Evolutionary conservation across 2,888 invertebrate species (phyloP), one percentile per base, ranked within the genome.

Genomic region (Pachycephus smyrnensis): DNA sequence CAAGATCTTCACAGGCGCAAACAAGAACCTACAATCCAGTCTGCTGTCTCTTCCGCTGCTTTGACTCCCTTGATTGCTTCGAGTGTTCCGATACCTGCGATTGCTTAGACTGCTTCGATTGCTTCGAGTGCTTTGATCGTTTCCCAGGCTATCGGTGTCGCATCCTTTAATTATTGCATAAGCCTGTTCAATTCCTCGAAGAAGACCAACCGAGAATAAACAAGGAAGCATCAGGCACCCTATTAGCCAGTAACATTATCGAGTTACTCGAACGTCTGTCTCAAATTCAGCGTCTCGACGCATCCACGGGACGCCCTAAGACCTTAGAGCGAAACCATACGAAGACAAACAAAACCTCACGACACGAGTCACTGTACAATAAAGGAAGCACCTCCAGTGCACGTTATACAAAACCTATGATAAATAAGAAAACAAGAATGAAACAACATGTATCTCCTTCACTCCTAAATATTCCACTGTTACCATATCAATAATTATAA

Each of bases 11-110:
- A n/a, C 86, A 88, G 77, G 88, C 89, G 11, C 89, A 89, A 73
- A 89, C 88, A 69, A 85, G 88, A 77, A 91, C 89, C 40, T 90
- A 90, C 80, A 84, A 85, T 35, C 89, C 90, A 73, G 83, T 81
- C 40, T 87, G 88, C 69, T 91, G 91, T 83, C 90, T 90, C 23
- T 55, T 55, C 23, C 55, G 55, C 55, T 55, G 55, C 55, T 55
- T 55, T 55, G 55, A 55, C 55, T 23, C 23, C 55, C 55, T 23
- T 23, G 23, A 55, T 2, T 55, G 55, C 55, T 55, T 55, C 55
- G 55, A 55, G 55, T 55, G 55, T 9, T 23, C 55, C 2, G 23
- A 23, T 23, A 23, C 55, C 55, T 55, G 55, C 55, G 55, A 55
- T 55, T 55, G 55, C 23, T 55, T 55, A 55, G 23, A 55, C 55